Percentiles rank a stretch among this genome's conserved stretches.
Conservation (phyloP, 1,140 invertebrate species). For the Teleogryllus occipitalis region DNA sequence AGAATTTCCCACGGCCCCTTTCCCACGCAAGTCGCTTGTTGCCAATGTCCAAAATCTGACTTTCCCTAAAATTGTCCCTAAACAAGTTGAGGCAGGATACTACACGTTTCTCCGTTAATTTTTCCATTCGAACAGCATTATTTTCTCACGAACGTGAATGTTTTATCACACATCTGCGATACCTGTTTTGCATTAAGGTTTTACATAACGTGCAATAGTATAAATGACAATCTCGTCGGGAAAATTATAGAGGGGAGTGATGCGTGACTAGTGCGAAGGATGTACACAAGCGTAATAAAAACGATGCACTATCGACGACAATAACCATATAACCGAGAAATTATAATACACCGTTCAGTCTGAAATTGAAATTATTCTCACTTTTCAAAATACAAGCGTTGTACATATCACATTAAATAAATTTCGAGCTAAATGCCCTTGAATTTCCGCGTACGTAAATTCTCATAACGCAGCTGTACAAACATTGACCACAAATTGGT, state of each 20-base stretch:
- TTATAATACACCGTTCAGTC: too few relatives aligned
- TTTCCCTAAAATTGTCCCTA: conserved; percentile 15
- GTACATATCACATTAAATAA: too few relatives aligned
- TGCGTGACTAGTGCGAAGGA: conserved; percentile 16
- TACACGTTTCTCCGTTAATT: neutral
- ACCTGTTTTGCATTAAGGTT: too few relatives aligned
- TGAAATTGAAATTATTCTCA: too few relatives aligned
- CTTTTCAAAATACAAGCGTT: too few relatives aligned
- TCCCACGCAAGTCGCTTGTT: conserved; percentile 23
- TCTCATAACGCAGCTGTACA: neutral
- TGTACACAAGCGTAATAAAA: neutral
- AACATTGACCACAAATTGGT: conserved; percentile 14
- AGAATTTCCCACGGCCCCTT: conserved; percentile 25
- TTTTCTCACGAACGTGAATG: too few relatives aligned
- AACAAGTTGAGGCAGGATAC: neutral
- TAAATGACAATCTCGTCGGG: neutral
- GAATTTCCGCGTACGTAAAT: neutral
- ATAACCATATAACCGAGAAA: too few relatives aligned
- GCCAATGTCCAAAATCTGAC: conserved; percentile 18
- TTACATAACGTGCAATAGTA: neutral
- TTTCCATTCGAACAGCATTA: neutral
- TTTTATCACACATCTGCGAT: too few relatives aligned
- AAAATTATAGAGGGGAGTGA: conserved; percentile 8
- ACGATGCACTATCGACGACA: too few relatives aligned
- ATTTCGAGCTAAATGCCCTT: too few relatives aligned